Conservation (phyloP, 2,113 vertebrate species). For the Pleuronectes platessa region DNA sequence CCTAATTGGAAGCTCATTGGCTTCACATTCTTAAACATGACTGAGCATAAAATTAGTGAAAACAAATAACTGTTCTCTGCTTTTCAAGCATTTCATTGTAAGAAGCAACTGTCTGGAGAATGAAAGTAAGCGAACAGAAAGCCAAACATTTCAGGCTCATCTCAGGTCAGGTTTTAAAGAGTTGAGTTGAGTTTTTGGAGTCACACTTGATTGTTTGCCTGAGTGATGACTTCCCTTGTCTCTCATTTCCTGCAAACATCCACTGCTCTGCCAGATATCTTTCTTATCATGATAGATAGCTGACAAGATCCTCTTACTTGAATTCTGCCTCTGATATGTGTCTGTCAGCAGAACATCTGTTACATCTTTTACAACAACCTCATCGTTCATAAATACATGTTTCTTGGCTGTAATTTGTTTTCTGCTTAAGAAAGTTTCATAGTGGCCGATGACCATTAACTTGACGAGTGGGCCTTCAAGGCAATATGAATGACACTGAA, state of each 20-base stretch:
- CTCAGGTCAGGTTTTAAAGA: conserved; percentile 23
- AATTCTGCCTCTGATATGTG: conserved; percentile 17
- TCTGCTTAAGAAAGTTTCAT: not conserved
- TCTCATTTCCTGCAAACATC: conserved; percentile 45
- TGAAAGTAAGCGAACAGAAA: not conserved
- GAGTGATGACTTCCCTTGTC: conserved; percentile 32
- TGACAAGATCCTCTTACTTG: conserved; percentile 2
- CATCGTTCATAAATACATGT: not conserved
- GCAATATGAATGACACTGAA: conserved; percentile 14
- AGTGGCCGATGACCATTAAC: not conserved
- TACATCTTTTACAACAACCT: not conserved
- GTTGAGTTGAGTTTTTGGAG: conserved; percentile 13
- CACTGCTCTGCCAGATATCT: conserved; percentile 32
- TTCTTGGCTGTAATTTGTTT: not conserved
- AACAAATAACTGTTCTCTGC: not conserved
- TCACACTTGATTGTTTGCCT: conserved; percentile 24
- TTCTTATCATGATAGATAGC: conserved; percentile 44
- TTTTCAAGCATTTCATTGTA: not conserved
- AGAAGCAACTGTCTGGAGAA: not conserved
- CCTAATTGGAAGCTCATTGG: conserved; percentile 21
- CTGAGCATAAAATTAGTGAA: conserved; percentile 12
- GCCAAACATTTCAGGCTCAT: not conserved
- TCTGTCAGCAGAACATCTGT: conserved; percentile 26
- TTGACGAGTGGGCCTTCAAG: not conserved
- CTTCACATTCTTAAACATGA: conserved; percentile 37